These are phyloP conservation scores for Himalopsyche anomala DNA, from an alignment of 2,888 invertebrate genomes.

Conservation along the genomic window DNA sequence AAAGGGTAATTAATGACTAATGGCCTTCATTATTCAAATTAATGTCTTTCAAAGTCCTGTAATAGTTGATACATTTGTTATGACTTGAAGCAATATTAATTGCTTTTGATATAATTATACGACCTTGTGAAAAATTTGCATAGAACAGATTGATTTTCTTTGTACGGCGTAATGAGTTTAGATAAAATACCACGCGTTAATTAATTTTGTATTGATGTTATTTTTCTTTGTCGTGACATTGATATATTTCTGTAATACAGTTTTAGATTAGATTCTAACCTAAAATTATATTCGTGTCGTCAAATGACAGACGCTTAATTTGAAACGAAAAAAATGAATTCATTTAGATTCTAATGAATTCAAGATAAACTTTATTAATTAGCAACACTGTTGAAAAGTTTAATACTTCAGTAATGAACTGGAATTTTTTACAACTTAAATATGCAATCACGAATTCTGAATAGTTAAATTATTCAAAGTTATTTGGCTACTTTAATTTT, in stretches of 20 bases:
- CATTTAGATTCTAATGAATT: background rate
- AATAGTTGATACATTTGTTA: slow-evolving; percentile 4
- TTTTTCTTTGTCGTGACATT: background rate
- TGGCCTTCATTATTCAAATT: background rate
- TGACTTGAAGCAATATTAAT: background rate
- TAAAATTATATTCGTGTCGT: slow-evolving; percentile 21
- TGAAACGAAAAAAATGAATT: background rate
- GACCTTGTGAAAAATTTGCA: slow-evolving; percentile 26
- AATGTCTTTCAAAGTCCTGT: background rate
- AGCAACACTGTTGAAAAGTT: slow-evolving; percentile 11
- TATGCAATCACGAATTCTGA: background rate
- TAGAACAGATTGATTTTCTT: background rate
- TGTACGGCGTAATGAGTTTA: background rate
- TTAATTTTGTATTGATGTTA: background rate
- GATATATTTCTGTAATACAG: background rate
- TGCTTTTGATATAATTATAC: background rate
- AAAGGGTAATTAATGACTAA: background rate
- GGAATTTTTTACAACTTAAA: background rate
- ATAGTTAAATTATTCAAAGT: no score
- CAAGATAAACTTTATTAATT: slow-evolving; percentile 8
- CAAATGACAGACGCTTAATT: slow-evolving; percentile 15
- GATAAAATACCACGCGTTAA: background rate
- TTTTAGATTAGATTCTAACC: background rate
- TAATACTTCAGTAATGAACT: background rate
- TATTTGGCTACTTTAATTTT: no score